phyloP scores from a whole-genome alignment of 2,797 vertebrate species.

The Masticophis lateralis region DNA sequence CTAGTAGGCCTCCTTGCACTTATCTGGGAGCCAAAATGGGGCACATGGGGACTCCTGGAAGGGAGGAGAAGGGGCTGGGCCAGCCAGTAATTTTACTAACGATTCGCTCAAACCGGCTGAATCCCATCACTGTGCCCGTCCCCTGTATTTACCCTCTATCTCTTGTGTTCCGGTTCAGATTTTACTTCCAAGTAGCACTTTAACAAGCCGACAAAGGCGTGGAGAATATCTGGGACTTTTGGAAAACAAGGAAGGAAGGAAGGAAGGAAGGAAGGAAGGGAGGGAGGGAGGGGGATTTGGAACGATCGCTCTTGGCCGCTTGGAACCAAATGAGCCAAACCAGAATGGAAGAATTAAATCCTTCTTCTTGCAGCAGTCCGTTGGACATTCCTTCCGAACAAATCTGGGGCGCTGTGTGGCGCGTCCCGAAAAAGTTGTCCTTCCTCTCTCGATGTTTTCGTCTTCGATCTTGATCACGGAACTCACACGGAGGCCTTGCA shows the following conservation, averaged over 20 bases:
- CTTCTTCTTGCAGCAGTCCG: no score
- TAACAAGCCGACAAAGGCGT: neutral
- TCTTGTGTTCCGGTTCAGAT: neutral
- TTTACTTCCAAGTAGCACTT: slow-evolving; percentile 46
- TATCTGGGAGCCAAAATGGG: no score
- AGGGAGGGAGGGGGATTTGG: no score
- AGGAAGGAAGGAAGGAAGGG: no score
- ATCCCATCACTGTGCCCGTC: no score
- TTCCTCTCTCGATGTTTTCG: neutral
- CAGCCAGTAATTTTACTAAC: no score
- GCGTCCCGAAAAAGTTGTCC: neutral
- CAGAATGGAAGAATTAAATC: neutral
- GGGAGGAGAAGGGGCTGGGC: no score
- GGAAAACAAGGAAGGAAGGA: no score
- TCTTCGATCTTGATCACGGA: neutral
- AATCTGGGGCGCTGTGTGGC: neutral
- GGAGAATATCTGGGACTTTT: neutral
- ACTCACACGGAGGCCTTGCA: neutral
- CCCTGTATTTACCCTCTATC: neutral
- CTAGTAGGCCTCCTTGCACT: no score
- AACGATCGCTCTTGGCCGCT: neutral
- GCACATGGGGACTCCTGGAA: no score
- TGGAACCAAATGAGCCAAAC: neutral
- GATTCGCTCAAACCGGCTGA: no score
- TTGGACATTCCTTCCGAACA: neutral